phyloP scores from a whole-genome alignment of 2,113 vertebrate genomes.

The Indri indri region DNA sequence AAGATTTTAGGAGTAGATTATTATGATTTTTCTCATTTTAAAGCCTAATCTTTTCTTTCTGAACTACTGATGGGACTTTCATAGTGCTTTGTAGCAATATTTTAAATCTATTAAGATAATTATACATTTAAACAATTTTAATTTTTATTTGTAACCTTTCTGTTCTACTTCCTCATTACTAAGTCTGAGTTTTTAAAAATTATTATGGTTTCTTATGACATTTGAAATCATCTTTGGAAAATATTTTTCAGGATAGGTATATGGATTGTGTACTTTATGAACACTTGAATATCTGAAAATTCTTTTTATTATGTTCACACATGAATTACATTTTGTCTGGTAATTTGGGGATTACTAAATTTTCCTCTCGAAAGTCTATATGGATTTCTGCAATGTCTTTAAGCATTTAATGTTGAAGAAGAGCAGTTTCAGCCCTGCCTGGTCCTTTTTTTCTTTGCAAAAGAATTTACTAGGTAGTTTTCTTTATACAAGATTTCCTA shows the following conservation, averaged over 20 bases:
- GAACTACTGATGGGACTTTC: neutral
- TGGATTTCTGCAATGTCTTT: neutral
- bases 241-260: neutral
- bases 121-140: constrained; percentile 27
- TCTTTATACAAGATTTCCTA: neutral
- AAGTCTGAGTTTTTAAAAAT: neutral
- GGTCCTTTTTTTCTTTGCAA: neutral
- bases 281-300: constrained; percentile 1
- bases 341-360: neutral
- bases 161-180: neutral
- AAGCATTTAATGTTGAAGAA: neutral
- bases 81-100: neutral
- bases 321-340: neutral
- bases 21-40: constrained; percentile 22
- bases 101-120: constrained; percentile 25
- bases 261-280: neutral
- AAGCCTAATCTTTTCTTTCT: constrained; percentile 2
- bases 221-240: constrained; percentile 3
- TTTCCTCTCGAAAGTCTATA: neutral
- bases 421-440: neutral
- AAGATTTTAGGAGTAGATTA: neutral
- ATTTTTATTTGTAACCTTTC: neutral
- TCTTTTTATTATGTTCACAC: constrained; percentile 48
- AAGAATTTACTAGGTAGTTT: neutral
- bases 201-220: neutral